These are phyloP conservation scores for Lycocerus yunnanus DNA, from an alignment of 2,888 invertebrate genomes.

Conservation along the genomic window DNA sequence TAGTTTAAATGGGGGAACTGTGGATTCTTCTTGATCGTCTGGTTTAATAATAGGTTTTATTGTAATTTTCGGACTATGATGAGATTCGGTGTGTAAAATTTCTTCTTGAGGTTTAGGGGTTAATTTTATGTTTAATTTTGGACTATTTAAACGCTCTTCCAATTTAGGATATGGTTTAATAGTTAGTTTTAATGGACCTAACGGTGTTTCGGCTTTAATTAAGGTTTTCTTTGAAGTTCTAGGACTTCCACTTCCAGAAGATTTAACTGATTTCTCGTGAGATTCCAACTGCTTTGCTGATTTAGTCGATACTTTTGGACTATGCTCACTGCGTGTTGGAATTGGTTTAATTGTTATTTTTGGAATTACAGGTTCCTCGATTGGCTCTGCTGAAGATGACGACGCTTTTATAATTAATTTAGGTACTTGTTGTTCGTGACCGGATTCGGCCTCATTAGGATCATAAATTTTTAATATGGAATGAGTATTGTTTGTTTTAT, in stretches of 20 bases:
- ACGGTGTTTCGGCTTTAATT: constrained; percentile 29
- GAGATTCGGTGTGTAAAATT: constrained; percentile 42
- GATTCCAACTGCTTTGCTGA: not conserved
- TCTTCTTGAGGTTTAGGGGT: constrained; percentile 48
- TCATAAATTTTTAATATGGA: constrained; percentile 53
- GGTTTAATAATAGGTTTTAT: constrained; percentile 48
- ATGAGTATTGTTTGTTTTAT: constrained; percentile 49
- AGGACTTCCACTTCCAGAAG: constrained; percentile 42
- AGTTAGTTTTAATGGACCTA: constrained; percentile 52
- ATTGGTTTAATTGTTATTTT: constrained; percentile 66
- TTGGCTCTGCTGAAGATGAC: constrained; percentile 42
- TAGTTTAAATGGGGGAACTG: constrained; percentile 49
- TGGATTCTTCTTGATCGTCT: not conserved
- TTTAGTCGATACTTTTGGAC: not conserved
- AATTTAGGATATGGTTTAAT: constrained; percentile 56
- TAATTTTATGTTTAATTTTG: constrained; percentile 60
- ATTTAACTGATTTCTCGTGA: not conserved
- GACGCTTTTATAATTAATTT: constrained; percentile 59
- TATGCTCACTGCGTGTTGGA: constrained; percentile 52
- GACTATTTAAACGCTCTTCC: constrained; percentile 34
- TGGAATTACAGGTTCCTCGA: constrained; percentile 45
- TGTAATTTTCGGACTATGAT: constrained; percentile 45
- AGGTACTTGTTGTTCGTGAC: constrained; percentile 48
- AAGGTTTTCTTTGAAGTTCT: constrained; percentile 57
- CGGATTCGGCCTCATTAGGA: constrained; percentile 32